phyloP scores from a whole-genome alignment of 1,140 invertebrate genomes.

The Leptestheria dahalacensis region DNA sequence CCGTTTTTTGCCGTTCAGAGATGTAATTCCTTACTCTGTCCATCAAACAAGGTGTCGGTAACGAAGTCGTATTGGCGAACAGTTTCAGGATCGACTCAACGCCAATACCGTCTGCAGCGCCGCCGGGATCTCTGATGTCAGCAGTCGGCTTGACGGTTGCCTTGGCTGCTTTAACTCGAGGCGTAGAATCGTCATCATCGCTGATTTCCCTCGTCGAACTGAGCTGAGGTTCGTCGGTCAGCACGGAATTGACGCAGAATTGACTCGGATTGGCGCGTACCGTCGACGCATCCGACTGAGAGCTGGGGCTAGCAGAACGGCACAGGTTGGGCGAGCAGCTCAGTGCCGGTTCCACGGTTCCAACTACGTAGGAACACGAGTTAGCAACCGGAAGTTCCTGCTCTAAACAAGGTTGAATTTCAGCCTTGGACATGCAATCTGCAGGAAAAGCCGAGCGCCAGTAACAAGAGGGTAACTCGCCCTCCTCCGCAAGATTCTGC shows the following conservation, averaged over 20 bases:
- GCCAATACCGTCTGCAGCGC: neutral
- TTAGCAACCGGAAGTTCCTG: neutral
- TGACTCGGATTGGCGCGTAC: neutral
- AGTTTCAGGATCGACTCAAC: neutral
- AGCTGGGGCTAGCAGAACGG: neutral
- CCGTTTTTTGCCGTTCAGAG: neutral
- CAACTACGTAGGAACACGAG: neutral
- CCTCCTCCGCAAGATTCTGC: too few relatives aligned
- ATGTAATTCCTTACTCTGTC: neutral
- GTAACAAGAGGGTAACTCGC: too few relatives aligned
- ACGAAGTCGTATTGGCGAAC: neutral
- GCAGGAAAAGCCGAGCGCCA: too few relatives aligned
- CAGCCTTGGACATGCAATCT: too few relatives aligned
- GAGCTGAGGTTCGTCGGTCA: constrained; percentile 7
- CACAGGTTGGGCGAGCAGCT: neutral
- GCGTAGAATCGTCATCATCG: neutral
- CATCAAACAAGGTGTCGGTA: constrained; percentile 4
- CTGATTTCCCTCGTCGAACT: constrained; percentile 6
- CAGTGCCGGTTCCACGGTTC: neutral
- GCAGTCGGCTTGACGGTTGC: neutral
- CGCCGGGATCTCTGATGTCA: too few relatives aligned
- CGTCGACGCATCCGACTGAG: neutral
- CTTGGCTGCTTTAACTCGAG: neutral
- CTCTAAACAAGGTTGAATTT: neutral
- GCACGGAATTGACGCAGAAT: neutral